Percentiles rank a stretch among this genome's conserved stretches.
phyloP scores from a whole-genome alignment of 2,888 invertebrate genomes.

The Charanyca ferruginea region DNA sequence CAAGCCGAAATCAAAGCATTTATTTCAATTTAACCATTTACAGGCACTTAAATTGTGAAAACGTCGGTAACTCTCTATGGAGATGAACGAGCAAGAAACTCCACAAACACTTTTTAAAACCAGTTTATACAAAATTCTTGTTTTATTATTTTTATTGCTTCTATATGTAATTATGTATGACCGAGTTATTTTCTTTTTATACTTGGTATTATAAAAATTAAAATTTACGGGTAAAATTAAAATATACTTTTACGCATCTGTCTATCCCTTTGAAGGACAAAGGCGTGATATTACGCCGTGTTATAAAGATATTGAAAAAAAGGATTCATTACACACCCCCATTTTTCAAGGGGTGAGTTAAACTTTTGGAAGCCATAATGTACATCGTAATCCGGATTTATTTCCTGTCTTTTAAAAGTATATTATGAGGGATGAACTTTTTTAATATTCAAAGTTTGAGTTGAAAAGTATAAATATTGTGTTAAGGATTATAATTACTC shows the following conservation, averaged over 20 bases:
- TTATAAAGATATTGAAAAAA: background rate
- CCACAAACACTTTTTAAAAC: too few relatives aligned
- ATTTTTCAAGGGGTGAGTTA: constrained; percentile 14
- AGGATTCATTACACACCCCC: background rate
- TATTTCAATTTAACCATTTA: too few relatives aligned
- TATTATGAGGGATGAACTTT: constrained; percentile 37
- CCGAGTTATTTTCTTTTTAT: too few relatives aligned
- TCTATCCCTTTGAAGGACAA: background rate
- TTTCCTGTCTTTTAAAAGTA: constrained; percentile 17
- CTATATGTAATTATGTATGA: too few relatives aligned
- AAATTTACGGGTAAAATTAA: too few relatives aligned
- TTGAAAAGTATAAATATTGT: constrained; percentile 16
- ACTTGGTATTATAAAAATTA: too few relatives aligned
- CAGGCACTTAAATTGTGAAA: too few relatives aligned
- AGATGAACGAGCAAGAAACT: too few relatives aligned
- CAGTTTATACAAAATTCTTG: too few relatives aligned
- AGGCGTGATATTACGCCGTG: background rate
- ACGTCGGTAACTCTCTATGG: too few relatives aligned
- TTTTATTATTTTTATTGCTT: too few relatives aligned
- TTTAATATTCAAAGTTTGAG: constrained; percentile 31
- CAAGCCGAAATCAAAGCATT: too few relatives aligned
- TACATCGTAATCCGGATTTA: constrained; percentile 38
- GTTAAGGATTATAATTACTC: background rate
- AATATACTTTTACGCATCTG: background rate
- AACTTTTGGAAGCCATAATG: constrained; percentile 38